Conservation (phyloP, 2,888 invertebrate species). For the Zeuzera pyrina region DNA sequence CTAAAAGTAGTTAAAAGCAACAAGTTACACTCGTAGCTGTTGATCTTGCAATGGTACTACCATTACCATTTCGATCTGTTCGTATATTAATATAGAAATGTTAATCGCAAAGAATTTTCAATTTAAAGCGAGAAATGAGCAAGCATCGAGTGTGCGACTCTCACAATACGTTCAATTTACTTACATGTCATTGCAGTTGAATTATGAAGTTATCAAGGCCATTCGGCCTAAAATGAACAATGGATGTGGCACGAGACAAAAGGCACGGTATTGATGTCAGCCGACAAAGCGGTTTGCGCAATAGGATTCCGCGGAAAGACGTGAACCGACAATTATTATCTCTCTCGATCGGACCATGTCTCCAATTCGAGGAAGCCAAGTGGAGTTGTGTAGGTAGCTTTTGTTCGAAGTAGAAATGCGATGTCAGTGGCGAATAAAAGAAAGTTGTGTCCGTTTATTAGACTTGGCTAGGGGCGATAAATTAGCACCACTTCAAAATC, state of each 20-base stretch:
- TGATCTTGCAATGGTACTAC: too few species aligned
- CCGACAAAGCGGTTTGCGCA: constrained; percentile 71
- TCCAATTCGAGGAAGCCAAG: constrained; percentile 50
- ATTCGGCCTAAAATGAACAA: constrained; percentile 57
- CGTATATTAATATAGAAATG: too few species aligned
- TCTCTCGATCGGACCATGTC: constrained; percentile 53
- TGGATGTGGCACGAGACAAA: constrained; percentile 66
- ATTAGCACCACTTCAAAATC: too few species aligned
- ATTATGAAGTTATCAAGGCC: constrained; percentile 52
- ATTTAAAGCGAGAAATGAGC: too few species aligned
- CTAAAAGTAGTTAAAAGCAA: too few species aligned
- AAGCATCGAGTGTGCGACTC: constrained; percentile 1
- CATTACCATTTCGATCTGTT: too few species aligned
- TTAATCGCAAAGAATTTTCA: too few species aligned
- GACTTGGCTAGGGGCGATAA: too few species aligned
- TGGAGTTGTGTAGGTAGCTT: constrained; percentile 18
- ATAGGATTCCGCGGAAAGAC: constrained; percentile 68
- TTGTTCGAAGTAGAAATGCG: too few species aligned
- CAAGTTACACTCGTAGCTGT: too few species aligned
- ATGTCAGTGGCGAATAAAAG: too few species aligned
- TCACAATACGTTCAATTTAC: constrained; percentile 21
- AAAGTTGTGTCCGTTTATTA: too few species aligned
- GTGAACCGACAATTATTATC: constrained; percentile 70
- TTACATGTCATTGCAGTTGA: constrained; percentile 38
- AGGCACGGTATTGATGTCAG: constrained; percentile 55